Conservation (phyloP, 2,797 vertebrate genomes). For the Falco concolor region DNA sequence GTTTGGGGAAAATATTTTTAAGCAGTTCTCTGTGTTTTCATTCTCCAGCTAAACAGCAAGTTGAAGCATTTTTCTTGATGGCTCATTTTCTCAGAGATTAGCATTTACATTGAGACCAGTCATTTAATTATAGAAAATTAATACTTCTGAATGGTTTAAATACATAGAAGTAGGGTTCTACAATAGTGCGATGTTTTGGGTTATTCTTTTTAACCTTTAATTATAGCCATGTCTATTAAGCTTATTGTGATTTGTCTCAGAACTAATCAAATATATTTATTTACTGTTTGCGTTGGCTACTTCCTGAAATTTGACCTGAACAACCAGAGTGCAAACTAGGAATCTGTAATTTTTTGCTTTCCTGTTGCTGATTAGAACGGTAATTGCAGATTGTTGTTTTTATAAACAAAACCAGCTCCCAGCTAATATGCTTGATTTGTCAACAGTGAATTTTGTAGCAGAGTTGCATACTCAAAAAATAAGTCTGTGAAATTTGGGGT, state of each 20-base stretch:
- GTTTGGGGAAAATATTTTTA: not conserved
- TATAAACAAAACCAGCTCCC: not conserved
- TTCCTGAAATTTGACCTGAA: not conserved
- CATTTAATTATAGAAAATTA: conserved; percentile 22
- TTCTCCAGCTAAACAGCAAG: not conserved
- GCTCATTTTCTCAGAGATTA: not conserved
- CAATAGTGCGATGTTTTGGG: not conserved
- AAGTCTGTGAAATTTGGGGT: not conserved
- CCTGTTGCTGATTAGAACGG: not conserved
- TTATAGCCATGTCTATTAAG: not conserved
- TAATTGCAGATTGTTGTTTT: not conserved
- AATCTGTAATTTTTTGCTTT: not conserved
- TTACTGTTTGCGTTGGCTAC: not conserved
- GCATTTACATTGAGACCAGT: not conserved
- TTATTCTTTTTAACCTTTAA: conserved; percentile 12
- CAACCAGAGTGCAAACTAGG: not conserved
- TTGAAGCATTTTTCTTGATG: not conserved
- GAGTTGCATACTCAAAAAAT: not conserved
- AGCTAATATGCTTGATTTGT: not conserved
- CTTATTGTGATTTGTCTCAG: not conserved
- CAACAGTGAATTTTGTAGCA: not conserved
- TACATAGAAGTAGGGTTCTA: not conserved
- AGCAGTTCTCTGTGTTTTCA: not conserved
- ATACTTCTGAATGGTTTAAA: conserved; percentile 1
- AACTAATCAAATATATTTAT: not conserved